phyloP scores from a whole-genome alignment of 2,888 invertebrate genomes.

The Petrophora chlorosata region DNA sequence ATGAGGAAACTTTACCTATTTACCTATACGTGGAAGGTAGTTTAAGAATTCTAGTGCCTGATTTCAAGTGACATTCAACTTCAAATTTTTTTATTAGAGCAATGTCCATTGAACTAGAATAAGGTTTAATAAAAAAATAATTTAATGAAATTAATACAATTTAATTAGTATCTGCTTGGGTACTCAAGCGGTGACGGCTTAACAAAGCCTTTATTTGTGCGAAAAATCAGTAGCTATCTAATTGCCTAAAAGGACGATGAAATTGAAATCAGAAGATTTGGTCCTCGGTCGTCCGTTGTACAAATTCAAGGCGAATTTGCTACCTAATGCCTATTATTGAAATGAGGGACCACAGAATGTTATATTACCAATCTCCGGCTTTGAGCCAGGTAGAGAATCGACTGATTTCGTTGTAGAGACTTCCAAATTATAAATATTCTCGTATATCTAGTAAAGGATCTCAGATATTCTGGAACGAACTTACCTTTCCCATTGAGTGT shows the following conservation, averaged over 20 bases:
- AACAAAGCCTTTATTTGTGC: conserved; percentile 26
- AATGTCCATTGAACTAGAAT: too few species aligned
- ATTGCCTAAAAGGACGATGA: conserved; percentile 29
- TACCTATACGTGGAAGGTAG: too few species aligned
- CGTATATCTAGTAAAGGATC: conserved; percentile 6
- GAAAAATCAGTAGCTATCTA: conserved; percentile 25
- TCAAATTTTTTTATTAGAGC: too few species aligned
- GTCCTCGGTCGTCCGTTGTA: conserved; percentile 28
- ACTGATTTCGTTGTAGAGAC: neutral
- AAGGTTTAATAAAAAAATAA: too few species aligned
- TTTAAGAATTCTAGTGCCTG: too few species aligned
- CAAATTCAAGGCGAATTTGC: conserved; percentile 33
- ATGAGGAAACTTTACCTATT: too few species aligned
- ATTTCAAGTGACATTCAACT: too few species aligned
- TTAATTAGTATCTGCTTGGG: too few species aligned
- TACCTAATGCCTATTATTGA: conserved; percentile 24
- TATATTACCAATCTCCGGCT: conserved; percentile 34
- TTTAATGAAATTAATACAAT: too few species aligned
- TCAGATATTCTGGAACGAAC: conserved; percentile 12
- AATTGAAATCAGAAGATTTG: conserved; percentile 34
- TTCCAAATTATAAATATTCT: conserved; percentile 4
- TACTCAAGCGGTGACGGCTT: conserved; percentile 10
- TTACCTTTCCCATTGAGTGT: conserved; percentile 18
- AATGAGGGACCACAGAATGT: conserved; percentile 27
- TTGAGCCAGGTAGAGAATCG: conserved; percentile 7